Percentiles rank a stretch among this genome's conserved stretches.
Evolutionary conservation across 2,113 vertebrate genomes (phyloP).

Genomic region (Siniperca chuatsi): DNA sequence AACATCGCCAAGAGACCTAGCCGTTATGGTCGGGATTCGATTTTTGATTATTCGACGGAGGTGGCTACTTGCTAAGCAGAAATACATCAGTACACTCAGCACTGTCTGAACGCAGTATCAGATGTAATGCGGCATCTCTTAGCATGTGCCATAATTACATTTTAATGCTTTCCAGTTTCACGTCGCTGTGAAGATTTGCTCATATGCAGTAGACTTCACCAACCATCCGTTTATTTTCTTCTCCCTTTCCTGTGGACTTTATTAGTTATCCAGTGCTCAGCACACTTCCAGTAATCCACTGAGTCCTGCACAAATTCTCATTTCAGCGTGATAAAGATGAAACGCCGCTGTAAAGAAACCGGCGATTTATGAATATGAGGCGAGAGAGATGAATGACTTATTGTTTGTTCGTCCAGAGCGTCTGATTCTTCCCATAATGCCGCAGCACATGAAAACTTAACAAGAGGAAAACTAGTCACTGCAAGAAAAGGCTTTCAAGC

Average conservation of each 20-base stretch:
- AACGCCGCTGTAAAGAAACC: slow-evolving; percentile 49
- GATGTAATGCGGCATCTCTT: slow-evolving; percentile 18
- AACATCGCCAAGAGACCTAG: slow-evolving; percentile 59
- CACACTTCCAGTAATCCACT: slow-evolving; percentile 57
- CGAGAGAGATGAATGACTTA: slow-evolving; percentile 63
- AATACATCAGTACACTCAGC: slow-evolving; percentile 46
- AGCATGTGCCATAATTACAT: slow-evolving; percentile 56
- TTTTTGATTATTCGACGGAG: slow-evolving; percentile 63
- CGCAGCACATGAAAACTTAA: slow-evolving; percentile 81
- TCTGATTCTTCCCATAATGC: slow-evolving; percentile 70
- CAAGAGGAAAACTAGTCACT: slow-evolving; percentile 74
- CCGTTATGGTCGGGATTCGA: slow-evolving; percentile 53
- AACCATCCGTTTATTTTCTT: slow-evolving; percentile 48
- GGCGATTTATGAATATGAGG: slow-evolving; percentile 72
- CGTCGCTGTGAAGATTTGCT: slow-evolving; percentile 34
- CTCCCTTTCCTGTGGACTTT: slow-evolving; percentile 54
- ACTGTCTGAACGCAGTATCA: slow-evolving; percentile 19
- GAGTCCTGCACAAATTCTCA: slow-evolving; percentile 58
- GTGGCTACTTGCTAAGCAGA: slow-evolving; percentile 45
- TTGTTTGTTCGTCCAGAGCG: slow-evolving; percentile 74
- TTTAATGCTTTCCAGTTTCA: slow-evolving; percentile 47
- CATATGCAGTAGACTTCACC: slow-evolving; percentile 28
- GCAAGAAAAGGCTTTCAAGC: slow-evolving; percentile 76
- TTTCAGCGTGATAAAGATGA: slow-evolving; percentile 63
- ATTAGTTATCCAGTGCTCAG: slow-evolving; percentile 63